A percentile compares a stretch with the other conserved stretches of the same genome.
phyloP scores from a whole-genome alignment of 92 coral and sea anemone genomes.

The Chrysogorgia sp. region DNA sequence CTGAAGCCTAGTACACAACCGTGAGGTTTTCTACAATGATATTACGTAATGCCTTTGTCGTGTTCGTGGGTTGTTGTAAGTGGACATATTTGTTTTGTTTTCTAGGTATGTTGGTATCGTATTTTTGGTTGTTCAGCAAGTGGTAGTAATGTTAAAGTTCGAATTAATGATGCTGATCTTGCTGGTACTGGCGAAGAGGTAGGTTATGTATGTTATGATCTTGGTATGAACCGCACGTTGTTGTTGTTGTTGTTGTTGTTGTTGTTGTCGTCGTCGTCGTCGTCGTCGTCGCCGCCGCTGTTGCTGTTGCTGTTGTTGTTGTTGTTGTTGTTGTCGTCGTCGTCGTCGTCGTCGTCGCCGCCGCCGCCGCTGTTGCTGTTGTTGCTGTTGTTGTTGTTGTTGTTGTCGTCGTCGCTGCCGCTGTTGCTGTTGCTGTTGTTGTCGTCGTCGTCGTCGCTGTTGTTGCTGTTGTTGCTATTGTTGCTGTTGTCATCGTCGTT shows the following conservation, averaged over 20 bases:
- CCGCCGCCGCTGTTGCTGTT: not conserved
- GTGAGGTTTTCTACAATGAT: not conserved
- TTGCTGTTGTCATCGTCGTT: not conserved
- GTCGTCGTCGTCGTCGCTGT: not conserved
- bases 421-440: not conserved
- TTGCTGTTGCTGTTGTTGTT: not conserved
- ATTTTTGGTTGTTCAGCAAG: conserved; percentile 91
- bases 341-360: not conserved
- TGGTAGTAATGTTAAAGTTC: conserved; percentile 91
- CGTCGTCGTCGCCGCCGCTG: not conserved
- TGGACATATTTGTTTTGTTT: not conserved
- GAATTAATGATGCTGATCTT: conserved; percentile 92
- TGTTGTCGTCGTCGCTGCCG: not conserved
- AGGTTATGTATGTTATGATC: not conserved
- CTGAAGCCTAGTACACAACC: not conserved
- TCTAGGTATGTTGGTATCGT: conserved; percentile 95
- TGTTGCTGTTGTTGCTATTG: not conserved
- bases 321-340: not conserved
- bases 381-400: conserved; percentile 5
- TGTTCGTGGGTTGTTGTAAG: not conserved
- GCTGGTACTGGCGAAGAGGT: conserved; percentile 98
- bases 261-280: not conserved
- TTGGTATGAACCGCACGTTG: not conserved
- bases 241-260: conserved; percentile 1
- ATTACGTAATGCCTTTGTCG: not conserved